These are phyloP conservation scores for Ophraella communa DNA, from an alignment of 2,888 invertebrate genomes.

Conservation along the genomic window DNA sequence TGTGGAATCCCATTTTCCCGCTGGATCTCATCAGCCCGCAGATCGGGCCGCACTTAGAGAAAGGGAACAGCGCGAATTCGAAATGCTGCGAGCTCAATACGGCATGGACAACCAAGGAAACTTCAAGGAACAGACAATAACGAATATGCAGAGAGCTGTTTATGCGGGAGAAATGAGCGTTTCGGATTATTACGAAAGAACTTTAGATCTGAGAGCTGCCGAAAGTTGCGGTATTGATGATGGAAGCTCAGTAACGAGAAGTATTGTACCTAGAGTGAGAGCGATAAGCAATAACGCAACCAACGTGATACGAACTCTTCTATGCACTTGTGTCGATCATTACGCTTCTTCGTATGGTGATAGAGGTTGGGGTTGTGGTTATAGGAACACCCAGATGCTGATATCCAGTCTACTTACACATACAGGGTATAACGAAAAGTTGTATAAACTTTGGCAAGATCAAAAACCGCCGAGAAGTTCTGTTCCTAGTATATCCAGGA, in stretches of 20 bases:
- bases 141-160: conserved; percentile 82
- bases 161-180: conserved; percentile 86
- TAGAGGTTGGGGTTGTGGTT: conserved; percentile 92
- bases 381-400: conserved; percentile 90
- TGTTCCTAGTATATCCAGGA: conserved; percentile 84
- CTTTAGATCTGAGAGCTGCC: conserved; percentile 76
- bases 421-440: conserved; percentile 71
- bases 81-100: conserved; percentile 80
- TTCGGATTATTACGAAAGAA: conserved; percentile 83
- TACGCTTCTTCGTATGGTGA: conserved; percentile 89
- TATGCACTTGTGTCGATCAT: conserved; percentile 84
- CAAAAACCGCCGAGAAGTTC: conserved; percentile 67
- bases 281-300: conserved; percentile 64
- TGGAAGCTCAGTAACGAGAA: conserved; percentile 80
- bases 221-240: conserved; percentile 83
- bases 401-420: conserved; percentile 79
- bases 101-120: conserved; percentile 86
- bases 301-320: conserved; percentile 72
- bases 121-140: conserved; percentile 78
- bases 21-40: conserved; percentile 60
- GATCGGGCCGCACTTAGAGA: conserved; percentile 73
- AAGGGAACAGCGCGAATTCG: conserved; percentile 82
- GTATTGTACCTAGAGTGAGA: conserved; percentile 64
- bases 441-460: conserved; percentile 60
- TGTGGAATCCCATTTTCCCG: conserved; percentile 82